Percentiles rank a stretch among this genome's conserved stretches.
Evolutionary conservation across 2,797 vertebrate genomes (phyloP).

Genomic region (Manis pentadactyla): DNA sequence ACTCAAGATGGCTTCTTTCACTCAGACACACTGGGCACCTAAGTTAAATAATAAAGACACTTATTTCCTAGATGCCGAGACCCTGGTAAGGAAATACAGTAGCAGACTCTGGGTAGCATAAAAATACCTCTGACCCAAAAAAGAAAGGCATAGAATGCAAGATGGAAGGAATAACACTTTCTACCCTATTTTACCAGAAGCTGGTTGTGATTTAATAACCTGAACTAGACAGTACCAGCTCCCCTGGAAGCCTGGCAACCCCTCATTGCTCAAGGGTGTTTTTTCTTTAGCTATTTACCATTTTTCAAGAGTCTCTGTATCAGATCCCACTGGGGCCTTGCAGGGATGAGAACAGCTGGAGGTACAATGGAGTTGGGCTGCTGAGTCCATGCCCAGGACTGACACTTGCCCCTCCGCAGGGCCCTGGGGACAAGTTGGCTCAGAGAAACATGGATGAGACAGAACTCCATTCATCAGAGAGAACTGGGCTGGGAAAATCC

Average conservation of each 20-base stretch:
- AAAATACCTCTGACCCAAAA: conserved; percentile 25
- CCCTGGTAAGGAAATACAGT: not conserved
- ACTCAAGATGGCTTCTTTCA: no score
- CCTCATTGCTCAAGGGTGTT: conserved; percentile 44
- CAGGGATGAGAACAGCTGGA: conserved; percentile 73
- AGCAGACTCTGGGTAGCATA: not conserved
- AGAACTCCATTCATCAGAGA: no score
- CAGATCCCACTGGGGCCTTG: conserved; percentile 55
- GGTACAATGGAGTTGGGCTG: no score
- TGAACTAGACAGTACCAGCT: conserved; percentile 20
- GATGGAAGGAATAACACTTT: conserved; percentile 13
- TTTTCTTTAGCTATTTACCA: conserved; percentile 63
- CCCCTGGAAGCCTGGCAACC: conserved; percentile 58
- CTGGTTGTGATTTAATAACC: conserved; percentile 66
- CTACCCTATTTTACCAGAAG: conserved; percentile 49
- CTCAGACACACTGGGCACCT: not conserved
- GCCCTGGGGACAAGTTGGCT: no score
- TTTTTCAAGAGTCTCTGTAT: conserved; percentile 70
- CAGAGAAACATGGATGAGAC: no score
- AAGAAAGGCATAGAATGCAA: not conserved
- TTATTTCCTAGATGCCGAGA: conserved; percentile 11
- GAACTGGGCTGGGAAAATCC: no score
- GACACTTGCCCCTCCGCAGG: no score
- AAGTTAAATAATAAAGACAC: not conserved
- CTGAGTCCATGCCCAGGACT: no score